Conservation (phyloP, 2,888 invertebrate species). For the Cosmia trapezina region DNA sequence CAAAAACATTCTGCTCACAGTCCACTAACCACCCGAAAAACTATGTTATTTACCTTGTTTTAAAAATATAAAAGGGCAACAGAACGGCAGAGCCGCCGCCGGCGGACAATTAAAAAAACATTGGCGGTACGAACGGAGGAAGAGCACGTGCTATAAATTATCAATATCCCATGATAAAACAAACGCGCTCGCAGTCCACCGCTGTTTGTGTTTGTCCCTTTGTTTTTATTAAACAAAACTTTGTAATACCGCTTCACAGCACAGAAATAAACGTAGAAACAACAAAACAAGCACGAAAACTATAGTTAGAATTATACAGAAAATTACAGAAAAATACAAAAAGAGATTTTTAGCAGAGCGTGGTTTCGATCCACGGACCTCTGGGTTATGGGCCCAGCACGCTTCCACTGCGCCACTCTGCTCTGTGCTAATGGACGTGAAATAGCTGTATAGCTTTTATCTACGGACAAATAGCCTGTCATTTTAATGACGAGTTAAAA, state of each 20-base stretch:
- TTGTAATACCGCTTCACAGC: conserved; percentile 65
- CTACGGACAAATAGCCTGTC: fast-evolving
- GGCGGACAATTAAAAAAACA: conserved; percentile 78
- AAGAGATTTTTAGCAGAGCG: conserved; percentile 91
- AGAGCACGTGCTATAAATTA: conserved; percentile 85
- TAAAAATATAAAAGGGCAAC: conserved; percentile 69
- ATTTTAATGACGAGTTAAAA: background rate
- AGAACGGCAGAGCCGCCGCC: conserved; percentile 67
- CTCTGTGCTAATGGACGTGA: conserved; percentile 34
- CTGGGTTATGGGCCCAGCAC: conserved; percentile 96
- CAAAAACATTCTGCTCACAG: conserved; percentile 51
- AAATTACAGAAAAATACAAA: conserved; percentile 63
- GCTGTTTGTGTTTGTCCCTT: conserved; percentile 80
- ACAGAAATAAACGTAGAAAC: conserved; percentile 53
- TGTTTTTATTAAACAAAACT: conserved; percentile 85
- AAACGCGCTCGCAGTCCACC: conserved; percentile 72
- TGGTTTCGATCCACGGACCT: conserved; percentile 97
- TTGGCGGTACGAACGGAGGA: conserved; percentile 59
- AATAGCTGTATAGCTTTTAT: conserved; percentile 62
- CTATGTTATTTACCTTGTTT: conserved; percentile 71
- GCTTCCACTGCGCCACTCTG: conserved; percentile 95
- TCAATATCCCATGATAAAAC: conserved; percentile 90
- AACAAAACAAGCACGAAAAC: conserved; percentile 41
- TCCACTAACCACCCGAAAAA: conserved; percentile 59
- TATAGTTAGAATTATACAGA: conserved; percentile 23